Base-by-base conservation (phyloP, 1,140 invertebrate genomes). In the Helicoverpa zea region DNA sequence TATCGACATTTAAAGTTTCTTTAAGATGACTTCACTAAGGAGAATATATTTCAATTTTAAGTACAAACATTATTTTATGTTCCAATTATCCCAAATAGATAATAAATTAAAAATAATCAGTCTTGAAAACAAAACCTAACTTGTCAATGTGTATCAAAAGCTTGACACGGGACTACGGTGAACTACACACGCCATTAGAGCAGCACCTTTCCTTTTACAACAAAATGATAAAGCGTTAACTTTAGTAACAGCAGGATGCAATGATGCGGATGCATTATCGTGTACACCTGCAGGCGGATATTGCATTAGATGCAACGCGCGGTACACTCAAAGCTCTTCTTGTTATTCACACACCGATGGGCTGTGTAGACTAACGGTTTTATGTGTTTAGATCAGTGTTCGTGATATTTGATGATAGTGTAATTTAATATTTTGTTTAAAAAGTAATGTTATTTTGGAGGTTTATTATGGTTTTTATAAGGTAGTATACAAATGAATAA, bases 261-360 rank as follows among this genome's bases (percentile, higher is more conserved):
- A 87, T 87, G 88, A 87, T 86, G 85, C 81, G 81, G 83, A 74
- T 81, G 81, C 83, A 90, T 91, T 92, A 90, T 82, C 81, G 84
- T 52, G 83, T 70, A 83, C 88, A 92, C 91, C 88, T 90, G 87
- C 72, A 81, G 70, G 83, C 84, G 90, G 88, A 91, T 91, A 92
- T 92, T 91, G 88, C 85, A 92, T 92, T 92, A 92, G 89, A 86
- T 87, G 83, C 88, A 83, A 59, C 77, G 75, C 68, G 49, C 59
- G 75, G 49, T 76, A 76, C 82, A 75, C 85, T 91, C 82, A 78
- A 64, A 86, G 84, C 86, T 88, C 88, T 86, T 85, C 83, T 89
- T 87, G 87, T 87, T 92, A 89, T 88, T 86, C 85, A 82, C 76
- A 68, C 74, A 84, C 84, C 84, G 80, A 82, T 83, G 80, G 52